Conservation (phyloP, 2,113 vertebrate species). For the Tetrao urogallus region DNA sequence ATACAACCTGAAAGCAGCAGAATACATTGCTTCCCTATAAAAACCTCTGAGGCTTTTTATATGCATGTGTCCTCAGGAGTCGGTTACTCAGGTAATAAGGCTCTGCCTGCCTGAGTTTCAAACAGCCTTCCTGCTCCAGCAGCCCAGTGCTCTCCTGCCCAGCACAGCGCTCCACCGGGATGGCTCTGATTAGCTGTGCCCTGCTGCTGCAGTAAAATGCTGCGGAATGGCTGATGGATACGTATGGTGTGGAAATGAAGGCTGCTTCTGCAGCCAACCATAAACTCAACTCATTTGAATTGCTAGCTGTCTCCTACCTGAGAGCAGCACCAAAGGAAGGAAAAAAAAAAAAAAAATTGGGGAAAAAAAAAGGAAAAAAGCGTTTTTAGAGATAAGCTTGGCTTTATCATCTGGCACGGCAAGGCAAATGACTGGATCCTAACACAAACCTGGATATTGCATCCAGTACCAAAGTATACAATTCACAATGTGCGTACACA, state of each 20-base stretch:
- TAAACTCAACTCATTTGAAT: slow-evolving; percentile 65
- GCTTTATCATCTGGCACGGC: neutral
- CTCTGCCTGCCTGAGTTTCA: slow-evolving; percentile 16
- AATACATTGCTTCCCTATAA: slow-evolving; percentile 23
- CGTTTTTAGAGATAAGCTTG: neutral
- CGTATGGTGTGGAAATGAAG: neutral
- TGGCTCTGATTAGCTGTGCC: slow-evolving; percentile 35
- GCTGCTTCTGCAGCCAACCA: slow-evolving; percentile 69
- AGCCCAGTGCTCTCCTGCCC: slow-evolving; percentile 16
- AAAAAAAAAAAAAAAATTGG: neutral
- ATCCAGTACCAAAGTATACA: neutral
- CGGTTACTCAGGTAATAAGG: slow-evolving; percentile 17
- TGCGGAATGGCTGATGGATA: slow-evolving; percentile 51
- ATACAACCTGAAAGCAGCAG: neutral
- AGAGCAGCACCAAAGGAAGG: neutral
- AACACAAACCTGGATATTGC: neutral
- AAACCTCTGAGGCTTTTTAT: neutral
- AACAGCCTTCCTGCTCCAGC: neutral
- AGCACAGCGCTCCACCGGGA: slow-evolving; percentile 17
- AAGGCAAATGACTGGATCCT: slow-evolving; percentile 22
- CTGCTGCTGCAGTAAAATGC: slow-evolving; percentile 2
- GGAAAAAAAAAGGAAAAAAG: neutral
- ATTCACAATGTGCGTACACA: neutral
- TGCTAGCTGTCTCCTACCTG: slow-evolving; percentile 32
- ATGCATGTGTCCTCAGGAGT: neutral